A percentile compares a stretch with the other conserved stretches of the same genome.
Conservation (phyloP, 1,140 invertebrate genomes). For the Hycleus phaleratus region DNA sequence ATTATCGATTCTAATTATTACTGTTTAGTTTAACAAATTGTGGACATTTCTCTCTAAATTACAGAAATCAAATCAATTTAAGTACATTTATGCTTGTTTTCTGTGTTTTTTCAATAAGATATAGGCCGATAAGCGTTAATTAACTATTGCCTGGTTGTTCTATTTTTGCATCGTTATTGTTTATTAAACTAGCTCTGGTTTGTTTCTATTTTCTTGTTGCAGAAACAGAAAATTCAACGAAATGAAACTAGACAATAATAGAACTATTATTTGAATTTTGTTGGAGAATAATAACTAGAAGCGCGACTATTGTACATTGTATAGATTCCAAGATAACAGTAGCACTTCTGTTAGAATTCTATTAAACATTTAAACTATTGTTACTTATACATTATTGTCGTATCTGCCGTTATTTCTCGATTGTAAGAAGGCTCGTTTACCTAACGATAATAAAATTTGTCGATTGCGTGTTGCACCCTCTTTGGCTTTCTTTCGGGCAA, state of each 20-base stretch:
- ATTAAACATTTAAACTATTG: no score
- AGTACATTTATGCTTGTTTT: slow-evolving; percentile 9
- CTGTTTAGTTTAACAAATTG: slow-evolving; percentile 7
- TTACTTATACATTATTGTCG: slow-evolving; percentile 11
- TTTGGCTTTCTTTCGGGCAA: slow-evolving; percentile 63
- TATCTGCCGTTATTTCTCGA: slow-evolving; percentile 5
- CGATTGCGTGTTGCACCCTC: slow-evolving; percentile 43
- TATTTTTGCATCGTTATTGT: no score
- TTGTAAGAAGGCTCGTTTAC: slow-evolving; percentile 37
- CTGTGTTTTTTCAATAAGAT: background rate
- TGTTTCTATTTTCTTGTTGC: no score
- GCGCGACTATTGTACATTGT: no score
- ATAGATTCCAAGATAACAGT: no score
- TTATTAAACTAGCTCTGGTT: no score
- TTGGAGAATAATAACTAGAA: no score
- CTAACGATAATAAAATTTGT: slow-evolving; percentile 41
- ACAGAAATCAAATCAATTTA: slow-evolving; percentile 11
- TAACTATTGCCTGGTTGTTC: no score
- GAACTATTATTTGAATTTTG: no score
- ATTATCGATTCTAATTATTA: background rate
- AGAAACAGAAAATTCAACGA: no score
- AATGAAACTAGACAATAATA: no score
- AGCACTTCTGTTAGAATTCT: no score
- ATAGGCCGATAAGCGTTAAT: slow-evolving; percentile 14
- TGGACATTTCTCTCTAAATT: slow-evolving; percentile 9